These are phyloP conservation scores for Erythrocercus mccallii DNA, from an alignment of 2,113 vertebrate species.

Conservation along the genomic window DNA sequence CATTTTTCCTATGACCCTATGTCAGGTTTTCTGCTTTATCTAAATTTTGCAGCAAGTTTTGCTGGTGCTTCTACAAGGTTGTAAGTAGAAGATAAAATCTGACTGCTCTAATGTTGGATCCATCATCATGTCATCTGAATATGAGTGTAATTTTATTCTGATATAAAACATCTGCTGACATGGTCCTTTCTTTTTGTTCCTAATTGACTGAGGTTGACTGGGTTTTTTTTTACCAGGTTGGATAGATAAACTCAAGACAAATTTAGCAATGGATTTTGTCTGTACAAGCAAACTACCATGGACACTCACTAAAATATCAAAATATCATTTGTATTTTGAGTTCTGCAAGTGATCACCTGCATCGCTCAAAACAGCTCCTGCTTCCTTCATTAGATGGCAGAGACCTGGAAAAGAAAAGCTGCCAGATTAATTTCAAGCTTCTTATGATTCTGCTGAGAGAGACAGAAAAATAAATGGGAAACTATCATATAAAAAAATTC, in stretches of 20 bases:
- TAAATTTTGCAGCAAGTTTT: neutral
- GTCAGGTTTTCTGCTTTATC: neutral
- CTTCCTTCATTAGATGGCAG: neutral
- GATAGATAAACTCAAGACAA: neutral
- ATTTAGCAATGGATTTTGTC: neutral
- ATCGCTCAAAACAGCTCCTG: neutral
- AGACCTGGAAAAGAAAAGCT: neutral
- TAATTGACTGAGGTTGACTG: neutral
- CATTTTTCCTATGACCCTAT: neutral
- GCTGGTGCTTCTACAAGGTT: neutral
- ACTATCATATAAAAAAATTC: neutral
- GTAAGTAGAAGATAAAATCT: neutral
- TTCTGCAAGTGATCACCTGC: neutral
- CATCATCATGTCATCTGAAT: neutral
- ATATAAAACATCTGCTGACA: neutral
- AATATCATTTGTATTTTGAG: neutral
- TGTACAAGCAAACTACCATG: neutral
- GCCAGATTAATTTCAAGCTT: neutral
- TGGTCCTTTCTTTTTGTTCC: neutral
- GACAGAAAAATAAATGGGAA: neutral
- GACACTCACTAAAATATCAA: neutral
- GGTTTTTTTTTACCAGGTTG: neutral
- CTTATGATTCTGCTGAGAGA: neutral
- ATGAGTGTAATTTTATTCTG: neutral
- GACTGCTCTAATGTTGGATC: neutral